phyloP scores from a whole-genome alignment of 2,797 vertebrate genomes.

The Hydrophis major region DNA sequence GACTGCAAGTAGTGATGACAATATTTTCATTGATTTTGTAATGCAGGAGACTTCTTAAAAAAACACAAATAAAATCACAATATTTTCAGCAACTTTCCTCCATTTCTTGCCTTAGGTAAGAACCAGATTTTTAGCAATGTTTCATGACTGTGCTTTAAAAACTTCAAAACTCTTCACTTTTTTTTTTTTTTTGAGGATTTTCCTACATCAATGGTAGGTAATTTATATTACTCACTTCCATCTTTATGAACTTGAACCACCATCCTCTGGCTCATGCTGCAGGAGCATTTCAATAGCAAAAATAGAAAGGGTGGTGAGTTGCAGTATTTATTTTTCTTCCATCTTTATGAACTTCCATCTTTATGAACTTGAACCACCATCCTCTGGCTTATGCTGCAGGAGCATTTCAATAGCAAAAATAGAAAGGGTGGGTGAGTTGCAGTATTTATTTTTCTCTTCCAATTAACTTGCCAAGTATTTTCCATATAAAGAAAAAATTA shows the following conservation, averaged over 20 bases:
- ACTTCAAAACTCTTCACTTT: background rate
- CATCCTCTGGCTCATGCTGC: background rate
- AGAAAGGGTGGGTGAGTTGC: background rate
- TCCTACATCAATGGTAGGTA: background rate
- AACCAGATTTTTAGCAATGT: background rate
- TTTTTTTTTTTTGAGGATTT: too few relatives aligned
- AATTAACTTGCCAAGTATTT: slow-evolving; percentile 23
- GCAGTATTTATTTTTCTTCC: too few relatives aligned
- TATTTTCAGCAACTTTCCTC: slow-evolving; percentile 5
- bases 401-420: background rate
- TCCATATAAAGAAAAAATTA: background rate
- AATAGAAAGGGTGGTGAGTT: background rate
- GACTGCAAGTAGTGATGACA: background rate
- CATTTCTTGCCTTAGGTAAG: background rate
- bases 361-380: background rate
- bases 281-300: background rate
- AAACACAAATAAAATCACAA: background rate
- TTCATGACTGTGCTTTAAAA: background rate
- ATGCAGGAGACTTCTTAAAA: background rate
- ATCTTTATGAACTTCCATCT: background rate
- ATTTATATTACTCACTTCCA: background rate
- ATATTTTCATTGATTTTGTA: slow-evolving; percentile 24
- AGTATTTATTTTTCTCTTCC: background rate
- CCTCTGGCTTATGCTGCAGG: background rate
- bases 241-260: background rate